Conservation (phyloP, 1,140 invertebrate genomes). For the Drosophila kanapiae region DNA sequence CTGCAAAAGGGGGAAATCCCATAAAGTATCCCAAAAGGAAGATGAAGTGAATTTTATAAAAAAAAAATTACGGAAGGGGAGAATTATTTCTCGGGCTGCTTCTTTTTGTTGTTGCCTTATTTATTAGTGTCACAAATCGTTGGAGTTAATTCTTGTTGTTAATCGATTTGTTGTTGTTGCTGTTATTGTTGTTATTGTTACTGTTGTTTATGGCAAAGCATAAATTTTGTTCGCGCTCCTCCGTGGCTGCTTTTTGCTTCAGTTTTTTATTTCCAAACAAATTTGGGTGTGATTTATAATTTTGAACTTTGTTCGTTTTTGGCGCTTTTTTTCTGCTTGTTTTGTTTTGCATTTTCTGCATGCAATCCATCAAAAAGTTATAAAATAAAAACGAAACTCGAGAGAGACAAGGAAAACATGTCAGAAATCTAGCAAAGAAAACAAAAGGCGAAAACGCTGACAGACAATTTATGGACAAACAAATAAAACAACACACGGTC, state of each 20-base stretch:
- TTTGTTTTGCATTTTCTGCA: slow-evolving; percentile 27
- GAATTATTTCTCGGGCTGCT: slow-evolving; percentile 16
- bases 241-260: not conserved
- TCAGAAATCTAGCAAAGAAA: slow-evolving; percentile 64
- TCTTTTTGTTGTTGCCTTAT: slow-evolving; percentile 56
- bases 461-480: slow-evolving; percentile 72
- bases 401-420: slow-evolving; percentile 56
- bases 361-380: slow-evolving; percentile 71
- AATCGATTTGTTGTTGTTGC: slow-evolving; percentile 65
- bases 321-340: slow-evolving; percentile 4
- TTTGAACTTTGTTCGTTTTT: slow-evolving; percentile 46
- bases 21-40: slow-evolving; percentile 36
- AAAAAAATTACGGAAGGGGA: slow-evolving; percentile 2
- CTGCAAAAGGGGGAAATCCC: slow-evolving; percentile 11
- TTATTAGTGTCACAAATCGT: slow-evolving; percentile 82
- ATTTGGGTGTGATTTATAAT: slow-evolving; percentile 77
- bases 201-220: slow-evolving; percentile 56
- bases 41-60: slow-evolving; percentile 36
- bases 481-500: slow-evolving; percentile 32
- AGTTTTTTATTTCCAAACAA: slow-evolving; percentile 35
- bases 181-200: slow-evolving; percentile 40
- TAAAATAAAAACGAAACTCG: slow-evolving; percentile 15
- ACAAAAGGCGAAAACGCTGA: slow-evolving; percentile 54
- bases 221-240: slow-evolving; percentile 54
- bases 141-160: slow-evolving; percentile 59